Evolutionary conservation across 2,113 vertebrate genomes (phyloP).

Genomic region (Trochalopteron elliotii): DNA sequence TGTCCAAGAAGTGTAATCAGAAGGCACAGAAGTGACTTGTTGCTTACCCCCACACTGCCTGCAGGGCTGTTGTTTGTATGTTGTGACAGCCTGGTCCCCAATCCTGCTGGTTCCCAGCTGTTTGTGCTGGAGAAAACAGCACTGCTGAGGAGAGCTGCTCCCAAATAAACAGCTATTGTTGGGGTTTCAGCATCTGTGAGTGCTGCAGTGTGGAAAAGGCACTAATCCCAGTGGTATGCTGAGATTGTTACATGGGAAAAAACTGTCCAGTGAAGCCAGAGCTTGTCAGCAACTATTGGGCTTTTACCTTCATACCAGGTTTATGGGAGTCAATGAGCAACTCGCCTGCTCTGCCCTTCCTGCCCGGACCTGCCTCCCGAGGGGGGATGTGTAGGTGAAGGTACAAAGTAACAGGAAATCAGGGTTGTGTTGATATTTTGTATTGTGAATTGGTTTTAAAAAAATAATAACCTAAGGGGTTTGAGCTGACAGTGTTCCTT

Average conservation of each 20-base stretch:
- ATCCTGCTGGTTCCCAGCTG: background rate
- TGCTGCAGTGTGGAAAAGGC: background rate
- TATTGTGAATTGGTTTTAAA: background rate
- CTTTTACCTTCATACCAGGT: background rate
- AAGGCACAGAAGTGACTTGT: background rate
- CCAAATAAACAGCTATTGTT: background rate
- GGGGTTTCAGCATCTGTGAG: background rate
- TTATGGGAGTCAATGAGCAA: background rate
- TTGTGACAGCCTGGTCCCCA: background rate
- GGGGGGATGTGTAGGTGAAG: background rate
- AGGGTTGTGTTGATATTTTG: background rate
- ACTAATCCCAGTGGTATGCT: rapidly evolving
- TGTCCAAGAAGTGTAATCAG: background rate
- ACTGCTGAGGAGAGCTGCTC: background rate
- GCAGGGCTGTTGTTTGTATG: background rate
- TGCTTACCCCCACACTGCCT: background rate
- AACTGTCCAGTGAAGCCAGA: background rate
- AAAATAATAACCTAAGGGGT: background rate
- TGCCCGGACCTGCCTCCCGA: background rate
- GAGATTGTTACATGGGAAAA: background rate
- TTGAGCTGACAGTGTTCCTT: background rate
- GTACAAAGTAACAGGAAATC: slow-evolving; percentile 51
- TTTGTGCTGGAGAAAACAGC: background rate
- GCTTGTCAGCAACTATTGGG: background rate
- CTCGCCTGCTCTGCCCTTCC: background rate